Conservation (phyloP, 2,888 invertebrate genomes). For the Rosalia funebris region DNA sequence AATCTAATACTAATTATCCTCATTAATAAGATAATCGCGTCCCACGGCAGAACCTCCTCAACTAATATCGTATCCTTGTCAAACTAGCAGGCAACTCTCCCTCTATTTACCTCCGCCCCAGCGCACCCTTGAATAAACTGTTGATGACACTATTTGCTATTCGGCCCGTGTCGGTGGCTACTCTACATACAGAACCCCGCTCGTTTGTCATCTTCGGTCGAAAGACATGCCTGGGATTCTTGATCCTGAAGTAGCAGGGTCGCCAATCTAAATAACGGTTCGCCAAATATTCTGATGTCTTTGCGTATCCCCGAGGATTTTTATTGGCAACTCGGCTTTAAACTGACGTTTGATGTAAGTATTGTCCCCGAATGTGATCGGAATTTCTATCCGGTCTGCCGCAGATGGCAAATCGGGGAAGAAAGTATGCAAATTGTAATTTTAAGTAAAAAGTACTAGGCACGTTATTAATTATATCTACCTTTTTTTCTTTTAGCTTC, state of each 20-base stretch:
- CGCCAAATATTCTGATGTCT: conserved; percentile 40
- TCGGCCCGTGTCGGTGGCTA: conserved; percentile 44
- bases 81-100: not conserved
- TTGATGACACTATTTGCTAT: conserved; percentile 49
- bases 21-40: not conserved
- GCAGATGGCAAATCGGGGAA: no score
- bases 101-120: conserved; percentile 14
- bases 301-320: conserved; percentile 39
- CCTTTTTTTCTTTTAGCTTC: no score
- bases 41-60: not conserved
- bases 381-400: no score
- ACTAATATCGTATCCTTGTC: not conserved
- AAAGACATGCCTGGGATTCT: conserved; percentile 30
- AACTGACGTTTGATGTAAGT: conserved; percentile 39
- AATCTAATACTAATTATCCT: not conserved
- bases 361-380: conserved; percentile 36
- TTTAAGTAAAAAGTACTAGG: no score
- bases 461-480: no score
- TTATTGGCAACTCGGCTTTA: conserved; percentile 40
- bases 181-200: conserved; percentile 45
- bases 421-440: no score
- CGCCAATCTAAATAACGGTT: conserved; percentile 43
- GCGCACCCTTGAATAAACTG: conserved; percentile 39
- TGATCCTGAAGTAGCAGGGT: conserved; percentile 40
- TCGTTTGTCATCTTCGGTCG: conserved; percentile 50